Percentiles rank a stretch among this genome's conserved stretches.
These are phyloP conservation scores for Trachops cirrhosus DNA, from an alignment of 2,797 vertebrate species.

Conservation along the genomic window DNA sequence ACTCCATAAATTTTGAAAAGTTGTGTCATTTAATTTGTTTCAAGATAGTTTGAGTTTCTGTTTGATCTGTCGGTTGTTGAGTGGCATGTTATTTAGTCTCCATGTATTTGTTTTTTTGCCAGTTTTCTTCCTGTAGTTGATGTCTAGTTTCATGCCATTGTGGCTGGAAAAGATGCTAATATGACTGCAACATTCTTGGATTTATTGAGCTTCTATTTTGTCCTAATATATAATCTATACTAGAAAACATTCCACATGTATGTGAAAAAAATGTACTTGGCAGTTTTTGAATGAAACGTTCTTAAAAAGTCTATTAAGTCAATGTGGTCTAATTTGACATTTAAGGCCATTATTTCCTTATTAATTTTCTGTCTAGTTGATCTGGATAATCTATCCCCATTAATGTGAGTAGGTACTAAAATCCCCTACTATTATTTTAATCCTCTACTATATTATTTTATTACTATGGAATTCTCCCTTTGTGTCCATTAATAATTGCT, in stretches of 20 bases:
- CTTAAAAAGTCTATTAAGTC: not conserved
- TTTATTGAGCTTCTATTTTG: not conserved
- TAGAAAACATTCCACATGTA: not conserved
- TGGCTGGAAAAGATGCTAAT: not conserved
- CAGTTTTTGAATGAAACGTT: not conserved
- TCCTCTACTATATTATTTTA: not conserved
- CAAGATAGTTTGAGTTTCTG: not conserved
- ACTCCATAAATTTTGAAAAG: not conserved
- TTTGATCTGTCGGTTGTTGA: not conserved
- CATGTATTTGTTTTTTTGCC: not conserved
- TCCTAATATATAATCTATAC: not conserved
- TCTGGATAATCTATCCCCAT: not conserved
- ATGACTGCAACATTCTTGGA: not conserved
- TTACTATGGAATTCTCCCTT: not conserved
- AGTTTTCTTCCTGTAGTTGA: not conserved
- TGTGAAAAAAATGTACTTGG: not conserved
- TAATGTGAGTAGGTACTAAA: not conserved
- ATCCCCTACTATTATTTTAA: not conserved
- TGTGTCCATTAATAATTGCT: not conserved
- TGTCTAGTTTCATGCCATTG: not conserved
- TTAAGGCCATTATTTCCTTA: not conserved
- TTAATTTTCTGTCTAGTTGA: not conserved
- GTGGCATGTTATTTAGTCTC: not conserved
- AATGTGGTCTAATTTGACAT: not conserved
- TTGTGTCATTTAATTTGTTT: not conserved